A percentile compares a stretch with the other conserved stretches of the same genome.
Conservation (phyloP, 2,113 vertebrate species). For the Probosciger aterrimus region DNA sequence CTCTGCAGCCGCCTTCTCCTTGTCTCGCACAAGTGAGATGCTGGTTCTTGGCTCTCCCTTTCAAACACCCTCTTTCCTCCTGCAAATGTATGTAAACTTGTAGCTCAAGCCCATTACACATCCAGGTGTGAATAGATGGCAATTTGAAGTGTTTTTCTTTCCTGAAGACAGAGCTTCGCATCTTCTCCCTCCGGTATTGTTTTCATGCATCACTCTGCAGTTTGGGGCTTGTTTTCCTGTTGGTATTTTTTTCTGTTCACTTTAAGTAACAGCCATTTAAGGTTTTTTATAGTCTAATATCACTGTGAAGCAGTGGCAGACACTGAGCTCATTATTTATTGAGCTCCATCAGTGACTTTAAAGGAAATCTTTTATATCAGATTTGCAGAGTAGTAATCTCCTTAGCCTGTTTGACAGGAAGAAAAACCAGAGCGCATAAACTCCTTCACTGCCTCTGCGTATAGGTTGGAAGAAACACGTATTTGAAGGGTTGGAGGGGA, state of each 20-base stretch:
- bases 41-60: not conserved
- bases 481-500: not conserved
- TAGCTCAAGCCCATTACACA: not conserved
- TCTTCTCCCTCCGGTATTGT: not conserved
- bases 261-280: not conserved
- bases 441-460: not conserved
- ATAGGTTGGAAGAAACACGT: not conserved
- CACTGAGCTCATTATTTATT: not conserved
- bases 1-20: not conserved
- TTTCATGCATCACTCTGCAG: not conserved
- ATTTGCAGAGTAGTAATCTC: not conserved
- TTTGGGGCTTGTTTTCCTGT: not conserved
- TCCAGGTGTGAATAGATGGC: not conserved
- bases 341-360: not conserved
- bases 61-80: not conserved
- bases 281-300: not conserved
- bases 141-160: not conserved
- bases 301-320: not conserved
- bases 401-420: not conserved
- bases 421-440: not conserved
- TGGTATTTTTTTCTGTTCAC: not conserved
- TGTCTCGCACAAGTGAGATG: not conserved
- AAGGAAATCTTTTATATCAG: constrained; percentile 24
- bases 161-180: not conserved
- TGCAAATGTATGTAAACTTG: not conserved